A percentile compares a stretch with the other conserved stretches of the same genome.
Conservation (phyloP, 2,888 invertebrate species). For the Dascillus cervinus region DNA sequence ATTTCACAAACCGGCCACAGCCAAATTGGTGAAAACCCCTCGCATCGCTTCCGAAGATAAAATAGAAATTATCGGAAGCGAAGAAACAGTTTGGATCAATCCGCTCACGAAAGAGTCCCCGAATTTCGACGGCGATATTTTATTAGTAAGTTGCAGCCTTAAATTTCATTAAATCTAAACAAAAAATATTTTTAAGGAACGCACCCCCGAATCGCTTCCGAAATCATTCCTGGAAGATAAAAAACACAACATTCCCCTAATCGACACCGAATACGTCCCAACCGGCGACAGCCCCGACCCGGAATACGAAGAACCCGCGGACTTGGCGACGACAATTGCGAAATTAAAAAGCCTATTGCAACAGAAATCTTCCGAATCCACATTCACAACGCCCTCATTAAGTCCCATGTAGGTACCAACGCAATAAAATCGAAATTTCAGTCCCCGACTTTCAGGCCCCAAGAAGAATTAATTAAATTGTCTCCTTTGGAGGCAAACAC, state of each 20-base stretch:
- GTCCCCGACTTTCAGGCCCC: conserved; percentile 14
- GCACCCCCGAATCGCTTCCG: conserved; percentile 7
- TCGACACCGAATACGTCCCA: conserved; percentile 15
- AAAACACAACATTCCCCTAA: conserved; percentile 16
- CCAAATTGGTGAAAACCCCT: conserved; percentile 20
- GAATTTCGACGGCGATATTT: conserved; percentile 33
- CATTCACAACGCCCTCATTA: conserved; percentile 37
- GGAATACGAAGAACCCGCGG: conserved; percentile 65
- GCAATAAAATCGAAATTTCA: conserved; percentile 2
- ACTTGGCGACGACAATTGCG: conserved; percentile 65
- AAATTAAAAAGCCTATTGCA: conserved; percentile 58
- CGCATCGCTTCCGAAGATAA: conserved; percentile 19
- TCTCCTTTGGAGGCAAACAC: conserved; percentile 22
- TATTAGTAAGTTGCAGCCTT: conserved; percentile 22
- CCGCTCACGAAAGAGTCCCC: conserved; percentile 32
- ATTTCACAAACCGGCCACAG: conserved; percentile 7
- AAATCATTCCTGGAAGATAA: background rate
- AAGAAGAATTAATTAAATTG: conserved; percentile 17
- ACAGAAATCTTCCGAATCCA: conserved; percentile 44
- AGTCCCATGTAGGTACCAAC: conserved; percentile 38
- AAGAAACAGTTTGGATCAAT: conserved; percentile 35
- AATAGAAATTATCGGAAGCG: conserved; percentile 20
- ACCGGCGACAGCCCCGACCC: conserved; percentile 45
- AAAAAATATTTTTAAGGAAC: conserved; percentile 5
- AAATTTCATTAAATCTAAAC: too few species aligned